Base-by-base conservation (phyloP, 2,888 invertebrate species). In the Eupithecia pulchellata region DNA sequence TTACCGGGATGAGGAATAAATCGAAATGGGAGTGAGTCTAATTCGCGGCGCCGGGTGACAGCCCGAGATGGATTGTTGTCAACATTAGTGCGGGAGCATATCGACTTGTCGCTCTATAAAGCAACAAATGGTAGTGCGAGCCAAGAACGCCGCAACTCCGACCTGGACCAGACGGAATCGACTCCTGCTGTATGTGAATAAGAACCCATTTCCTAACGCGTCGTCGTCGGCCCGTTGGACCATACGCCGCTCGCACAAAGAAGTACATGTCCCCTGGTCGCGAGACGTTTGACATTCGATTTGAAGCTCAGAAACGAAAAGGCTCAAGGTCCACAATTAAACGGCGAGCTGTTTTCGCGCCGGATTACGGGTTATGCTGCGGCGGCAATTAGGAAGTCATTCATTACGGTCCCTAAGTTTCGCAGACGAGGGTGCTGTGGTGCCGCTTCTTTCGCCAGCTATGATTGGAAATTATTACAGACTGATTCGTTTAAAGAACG, bases 381-480 rank as follows among this genome's bases (percentile, higher is more conserved):
- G 84, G 91, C 92, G 91, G 92, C 93, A 93, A 94, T 94, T 94
- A 94, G 94, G 94, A 93, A 94, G 94, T 94, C 90, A 89, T 93
- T 94, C 94, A 94, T 94, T 93, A 93, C 89, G 92, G 89, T 91
- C 93, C 94, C 93, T 93, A 93, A 93, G 93, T 93, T 94, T 92
- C 86, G 92, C 93, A 94, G 93, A 93, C 93, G 91, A 92, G 94
- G 94, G 93, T 94, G 92, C 92, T 90, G 86, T 82, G 84, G 86
- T 91, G 77, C 68, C 79, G 84, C 81, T 85, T 87, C 88, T 90
- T 89, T 88, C 83, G 83, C 84, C 79, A 80, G 82, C 81, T 82
- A 84, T 81, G 78, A 84, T 83, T 84, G 77, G 73, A 79, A 81
- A 83, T 83, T 80, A 82, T 81, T 85, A 81, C 81, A 83, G 84